Conservation (phyloP, 2,113 vertebrate genomes). For the Aegotheles bennettii region DNA sequence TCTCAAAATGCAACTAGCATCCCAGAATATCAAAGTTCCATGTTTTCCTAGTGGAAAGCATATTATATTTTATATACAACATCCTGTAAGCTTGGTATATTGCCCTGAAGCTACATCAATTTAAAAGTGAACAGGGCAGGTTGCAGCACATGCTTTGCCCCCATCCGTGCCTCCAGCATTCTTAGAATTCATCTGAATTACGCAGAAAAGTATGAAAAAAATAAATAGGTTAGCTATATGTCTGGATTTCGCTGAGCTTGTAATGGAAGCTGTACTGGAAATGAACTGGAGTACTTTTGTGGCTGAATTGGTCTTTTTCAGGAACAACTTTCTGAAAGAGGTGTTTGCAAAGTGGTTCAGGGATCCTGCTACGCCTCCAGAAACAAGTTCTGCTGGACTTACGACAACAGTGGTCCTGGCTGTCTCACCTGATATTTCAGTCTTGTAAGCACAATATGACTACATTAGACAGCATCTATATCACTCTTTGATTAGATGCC, state of each 20-base stretch:
- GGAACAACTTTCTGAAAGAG: not conserved
- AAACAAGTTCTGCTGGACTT: not conserved
- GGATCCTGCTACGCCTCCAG: not conserved
- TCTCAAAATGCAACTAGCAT: not conserved
- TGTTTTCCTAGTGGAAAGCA: not conserved
- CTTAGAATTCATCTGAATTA: not conserved
- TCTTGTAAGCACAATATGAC: not conserved
- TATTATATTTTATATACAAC: not conserved
- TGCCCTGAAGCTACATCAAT: not conserved
- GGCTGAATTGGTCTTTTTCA: not conserved
- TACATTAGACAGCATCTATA: not conserved
- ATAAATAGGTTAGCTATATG: accelerated
- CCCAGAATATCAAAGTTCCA: not conserved
- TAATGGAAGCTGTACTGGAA: not conserved
- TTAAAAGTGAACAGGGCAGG: not conserved
- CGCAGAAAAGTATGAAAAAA: not conserved
- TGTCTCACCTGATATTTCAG: not conserved
- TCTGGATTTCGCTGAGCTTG: not conserved
- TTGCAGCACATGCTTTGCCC: not conserved
- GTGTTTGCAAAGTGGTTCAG: not conserved
- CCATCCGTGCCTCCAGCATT: not conserved
- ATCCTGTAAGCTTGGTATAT: not conserved
- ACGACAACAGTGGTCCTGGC: not conserved
- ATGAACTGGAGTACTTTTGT: not conserved
- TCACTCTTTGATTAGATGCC: not conserved